Evolutionary conservation across 2,888 invertebrate genomes (phyloP).

Genomic region (Catonia carolina): DNA sequence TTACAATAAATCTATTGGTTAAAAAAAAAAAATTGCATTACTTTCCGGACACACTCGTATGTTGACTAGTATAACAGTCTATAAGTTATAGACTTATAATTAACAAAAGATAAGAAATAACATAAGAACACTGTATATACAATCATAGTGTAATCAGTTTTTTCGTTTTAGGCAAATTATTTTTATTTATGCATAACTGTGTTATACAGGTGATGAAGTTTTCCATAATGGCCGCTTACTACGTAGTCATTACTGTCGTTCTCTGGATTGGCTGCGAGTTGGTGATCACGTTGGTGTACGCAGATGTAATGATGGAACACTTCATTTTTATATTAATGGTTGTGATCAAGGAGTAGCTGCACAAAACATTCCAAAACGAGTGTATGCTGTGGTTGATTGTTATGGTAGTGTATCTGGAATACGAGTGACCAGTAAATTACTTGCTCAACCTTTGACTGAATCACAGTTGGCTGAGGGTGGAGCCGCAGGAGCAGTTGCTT

Average conservation of each 20-base stretch:
- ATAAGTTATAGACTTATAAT: too few relatives aligned
- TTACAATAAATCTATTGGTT: too few relatives aligned
- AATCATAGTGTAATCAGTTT: too few relatives aligned
- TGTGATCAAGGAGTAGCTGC: conserved; percentile 72
- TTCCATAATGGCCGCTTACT: conserved; percentile 58
- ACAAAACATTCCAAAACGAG: conserved; percentile 63
- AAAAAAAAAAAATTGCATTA: too few relatives aligned
- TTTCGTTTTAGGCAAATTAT: too few relatives aligned
- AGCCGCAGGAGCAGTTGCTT: conserved; percentile 25
- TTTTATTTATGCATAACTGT: too few relatives aligned
- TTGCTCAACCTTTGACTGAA: conserved; percentile 1
- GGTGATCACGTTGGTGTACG: conserved; percentile 74
- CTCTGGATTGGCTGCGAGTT: conserved; percentile 72
- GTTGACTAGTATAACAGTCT: too few relatives aligned
- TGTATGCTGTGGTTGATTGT: conserved; percentile 77
- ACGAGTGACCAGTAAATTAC: conserved; percentile 54
- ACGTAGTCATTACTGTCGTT: conserved; percentile 62
- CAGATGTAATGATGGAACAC: conserved; percentile 58
- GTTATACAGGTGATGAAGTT: conserved; percentile 61
- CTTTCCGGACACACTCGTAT: too few relatives aligned
- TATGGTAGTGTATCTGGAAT: conserved; percentile 72
- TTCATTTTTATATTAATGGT: conserved; percentile 73
- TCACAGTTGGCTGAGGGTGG: conserved; percentile 19
- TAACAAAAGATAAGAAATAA: too few relatives aligned
- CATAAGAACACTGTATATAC: too few relatives aligned